These are phyloP conservation scores for Heliconius charithonia DNA, from an alignment of 2,888 invertebrate genomes.

Conservation along the genomic window DNA sequence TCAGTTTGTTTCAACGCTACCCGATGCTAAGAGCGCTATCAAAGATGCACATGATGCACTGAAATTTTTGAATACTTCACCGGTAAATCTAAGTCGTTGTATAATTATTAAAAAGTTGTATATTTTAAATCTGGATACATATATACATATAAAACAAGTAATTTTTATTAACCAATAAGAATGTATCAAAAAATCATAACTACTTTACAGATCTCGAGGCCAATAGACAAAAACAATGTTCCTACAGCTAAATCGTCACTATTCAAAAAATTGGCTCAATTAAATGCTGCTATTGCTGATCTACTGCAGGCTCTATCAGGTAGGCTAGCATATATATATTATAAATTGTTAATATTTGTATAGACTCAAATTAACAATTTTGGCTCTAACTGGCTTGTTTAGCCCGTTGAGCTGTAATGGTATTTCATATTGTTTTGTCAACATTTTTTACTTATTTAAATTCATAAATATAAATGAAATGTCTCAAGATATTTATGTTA, in stretches of 20 bases:
- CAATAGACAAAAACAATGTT: background rate
- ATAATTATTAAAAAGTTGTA: background rate
- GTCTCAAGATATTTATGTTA: background rate
- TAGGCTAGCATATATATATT: conserved; percentile 37
- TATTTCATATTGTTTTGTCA: no score
- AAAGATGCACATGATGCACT: conserved; percentile 51
- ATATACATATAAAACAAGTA: background rate
- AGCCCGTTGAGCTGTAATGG: no score
- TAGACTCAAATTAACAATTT: no score
- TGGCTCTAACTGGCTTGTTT: no score
- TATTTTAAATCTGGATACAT: background rate
- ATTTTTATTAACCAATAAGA: background rate
- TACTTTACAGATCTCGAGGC: background rate
- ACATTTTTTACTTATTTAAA: background rate
- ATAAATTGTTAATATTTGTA: no score
- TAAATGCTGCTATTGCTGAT: conserved; percentile 62
- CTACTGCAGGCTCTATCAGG: conserved; percentile 58
- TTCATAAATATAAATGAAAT: background rate
- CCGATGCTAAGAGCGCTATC: conserved; percentile 48
- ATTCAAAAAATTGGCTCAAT: conserved; percentile 54
- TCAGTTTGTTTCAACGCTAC: conserved; percentile 50
- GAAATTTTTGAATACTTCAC: conserved; percentile 45
- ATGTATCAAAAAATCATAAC: background rate
- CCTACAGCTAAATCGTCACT: conserved; percentile 37
- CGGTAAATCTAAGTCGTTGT: background rate